Evolutionary conservation across 2,113 vertebrate species (phyloP).

Genomic region (Poeciliopsis turrubarensis): DNA sequence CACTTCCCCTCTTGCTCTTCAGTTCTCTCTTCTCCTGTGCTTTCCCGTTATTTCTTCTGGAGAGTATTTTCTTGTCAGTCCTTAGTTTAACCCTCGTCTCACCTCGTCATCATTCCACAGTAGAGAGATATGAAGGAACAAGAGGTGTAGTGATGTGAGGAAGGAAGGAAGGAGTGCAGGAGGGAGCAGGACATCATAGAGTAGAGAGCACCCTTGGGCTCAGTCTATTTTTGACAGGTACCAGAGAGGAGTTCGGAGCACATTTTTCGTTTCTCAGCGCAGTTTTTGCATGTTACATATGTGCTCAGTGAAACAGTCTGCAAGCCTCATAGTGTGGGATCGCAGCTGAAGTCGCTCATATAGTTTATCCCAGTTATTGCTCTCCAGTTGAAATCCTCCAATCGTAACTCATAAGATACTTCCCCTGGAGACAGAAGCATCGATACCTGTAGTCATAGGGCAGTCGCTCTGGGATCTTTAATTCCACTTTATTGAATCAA

Average conservation of each 20-base stretch:
- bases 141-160: conserved; percentile 19
- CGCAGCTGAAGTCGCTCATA: conserved; percentile 2
- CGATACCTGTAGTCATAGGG: conserved; percentile 25
- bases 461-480: conserved; percentile 30
- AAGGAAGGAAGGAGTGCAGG: conserved; percentile 50
- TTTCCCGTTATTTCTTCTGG: neutral
- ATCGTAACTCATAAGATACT: conserved; percentile 9
- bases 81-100: neutral
- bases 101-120: neutral
- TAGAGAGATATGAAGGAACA: neutral
- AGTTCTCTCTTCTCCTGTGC: neutral
- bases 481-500: conserved; percentile 50
- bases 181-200: conserved; percentile 40
- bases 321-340: conserved; percentile 16
- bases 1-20: neutral
- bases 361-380: conserved; percentile 26
- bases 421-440: conserved; percentile 27
- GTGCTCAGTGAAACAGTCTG: neutral
- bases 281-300: conserved; percentile 1
- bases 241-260: conserved; percentile 55
- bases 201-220: conserved; percentile 52
- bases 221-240: conserved; percentile 59
- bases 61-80: neutral
- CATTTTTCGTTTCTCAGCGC: conserved; percentile 45
- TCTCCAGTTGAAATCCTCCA: conserved; percentile 24